phyloP scores from a whole-genome alignment of 2,888 invertebrate species.

The Thecophora atra region DNA sequence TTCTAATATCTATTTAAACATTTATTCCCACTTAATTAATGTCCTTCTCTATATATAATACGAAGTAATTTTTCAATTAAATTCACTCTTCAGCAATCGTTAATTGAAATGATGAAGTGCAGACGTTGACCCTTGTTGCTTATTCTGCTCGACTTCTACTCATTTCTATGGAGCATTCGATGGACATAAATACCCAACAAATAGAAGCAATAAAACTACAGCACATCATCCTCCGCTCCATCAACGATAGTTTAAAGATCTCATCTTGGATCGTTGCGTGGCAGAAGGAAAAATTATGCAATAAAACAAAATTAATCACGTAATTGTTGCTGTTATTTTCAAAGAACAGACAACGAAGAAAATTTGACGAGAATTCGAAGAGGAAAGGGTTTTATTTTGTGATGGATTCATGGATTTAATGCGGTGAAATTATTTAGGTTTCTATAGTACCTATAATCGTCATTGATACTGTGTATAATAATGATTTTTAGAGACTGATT shows the following conservation, averaged over 20 bases:
- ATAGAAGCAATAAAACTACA: background rate
- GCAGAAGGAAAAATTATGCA: too few species aligned
- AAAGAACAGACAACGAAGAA: too few species aligned
- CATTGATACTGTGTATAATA: too few species aligned
- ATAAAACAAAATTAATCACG: slow-evolving; percentile 4
- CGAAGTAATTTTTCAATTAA: background rate
- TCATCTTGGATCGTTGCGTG: background rate
- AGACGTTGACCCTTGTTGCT: slow-evolving; percentile 23
- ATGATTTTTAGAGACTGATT: too few species aligned
- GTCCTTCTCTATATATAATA: background rate
- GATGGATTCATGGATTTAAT: background rate
- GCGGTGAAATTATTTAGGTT: background rate
- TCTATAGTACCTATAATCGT: too few species aligned
- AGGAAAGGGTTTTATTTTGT: too few species aligned
- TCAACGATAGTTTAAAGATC: background rate
- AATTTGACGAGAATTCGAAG: too few species aligned
- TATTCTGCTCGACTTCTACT: background rate
- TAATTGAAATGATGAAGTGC: slow-evolving; percentile 16
- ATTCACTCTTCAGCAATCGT: background rate
- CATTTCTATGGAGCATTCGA: background rate
- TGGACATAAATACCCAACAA: background rate
- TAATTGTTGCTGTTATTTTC: slow-evolving; percentile 21
- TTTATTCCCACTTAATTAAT: background rate
- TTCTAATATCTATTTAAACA: too few species aligned
- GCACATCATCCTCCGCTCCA: background rate